Evolutionary conservation across 1,140 invertebrate species (phyloP), one percentile per base, ranked within the genome.

Genomic region (Aphaenogaster rudis): DNA sequence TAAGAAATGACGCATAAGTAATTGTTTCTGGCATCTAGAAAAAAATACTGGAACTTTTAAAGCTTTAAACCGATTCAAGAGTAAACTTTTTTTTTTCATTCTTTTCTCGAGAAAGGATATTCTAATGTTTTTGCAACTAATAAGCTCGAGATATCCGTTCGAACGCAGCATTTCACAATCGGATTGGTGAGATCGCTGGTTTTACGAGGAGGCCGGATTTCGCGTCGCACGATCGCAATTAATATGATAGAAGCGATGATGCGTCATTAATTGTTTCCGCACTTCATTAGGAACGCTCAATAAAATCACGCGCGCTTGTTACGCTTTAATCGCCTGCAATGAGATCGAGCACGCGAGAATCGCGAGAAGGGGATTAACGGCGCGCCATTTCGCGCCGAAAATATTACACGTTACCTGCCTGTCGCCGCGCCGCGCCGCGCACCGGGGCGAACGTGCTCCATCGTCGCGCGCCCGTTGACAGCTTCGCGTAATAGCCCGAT

Each of bases 231-330:
- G 17, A 50, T 76, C 45, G 57, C 17, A 39, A 84, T 84, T 84
- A 82, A 82, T 82, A 84, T 39, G 54, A 84, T 82, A 48, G 69
- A 28, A 39, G 80, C 71, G 80, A 84, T 84, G 59, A 76, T 76
- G 80, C 69, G 42, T 84, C 69, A 84, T 84, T 84, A 76, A 84
- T 84, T 74, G 69, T 84, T 84, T 84, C 69, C 67, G 28, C 69
- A 84, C 80, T 84, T 84, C 80, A 76, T 84, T 76, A 84, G 42
- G 7, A 72, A 15, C 13, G 57, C 59, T 84, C 42, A 57, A 74
- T 84, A 84, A 74, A 74, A 84, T 84, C 69, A 50, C 15, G 33
- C 33, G 42, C 52, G 69, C 80, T 74, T 84, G 54, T 84, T 74
- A 84, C 54, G 42, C 80, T 74, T 57, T 82, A 82, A 82, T 82